Evolutionary conservation across 2,797 vertebrate species (phyloP).

Genomic region (Girardinus metallicus): DNA sequence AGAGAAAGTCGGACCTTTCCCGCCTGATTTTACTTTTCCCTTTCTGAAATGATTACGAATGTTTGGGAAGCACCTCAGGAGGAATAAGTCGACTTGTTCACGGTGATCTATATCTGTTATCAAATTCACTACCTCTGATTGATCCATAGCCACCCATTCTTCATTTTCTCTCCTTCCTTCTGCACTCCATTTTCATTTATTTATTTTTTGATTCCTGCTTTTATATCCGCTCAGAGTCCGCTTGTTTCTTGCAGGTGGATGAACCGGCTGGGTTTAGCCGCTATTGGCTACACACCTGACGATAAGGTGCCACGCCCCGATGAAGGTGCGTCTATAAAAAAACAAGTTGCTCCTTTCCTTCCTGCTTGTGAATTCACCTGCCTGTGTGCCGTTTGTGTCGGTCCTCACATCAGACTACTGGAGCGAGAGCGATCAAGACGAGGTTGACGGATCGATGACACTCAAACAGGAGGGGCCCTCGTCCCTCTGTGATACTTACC

Average conservation of each 20-base stretch:
- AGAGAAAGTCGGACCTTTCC: not conserved
- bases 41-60: not conserved
- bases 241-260: conserved; percentile 83
- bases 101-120: not conserved
- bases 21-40: not conserved
- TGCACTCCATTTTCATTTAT: conserved; percentile 3
- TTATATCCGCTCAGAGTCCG: not conserved
- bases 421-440: conserved; percentile 93
- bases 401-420: conserved; percentile 85
- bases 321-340: conserved; percentile 80
- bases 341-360: not conserved
- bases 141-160: conserved; percentile 25
- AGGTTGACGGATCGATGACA: conserved; percentile 87
- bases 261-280: conserved; percentile 88
- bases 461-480: conserved; percentile 89
- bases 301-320: conserved; percentile 89
- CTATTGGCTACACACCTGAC: conserved; percentile 89
- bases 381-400: conserved; percentile 7
- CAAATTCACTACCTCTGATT: conserved; percentile 45
- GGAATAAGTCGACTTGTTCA: not conserved
- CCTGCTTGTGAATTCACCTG: conserved; percentile 13
- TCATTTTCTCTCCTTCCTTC: conserved; percentile 11
- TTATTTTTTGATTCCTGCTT: not conserved
- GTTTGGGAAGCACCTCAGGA: not conserved
- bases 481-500: conserved; percentile 85